These are phyloP conservation scores for Formicarius rufipectus DNA, from an alignment of 2,113 vertebrate species.

Conservation along the genomic window DNA sequence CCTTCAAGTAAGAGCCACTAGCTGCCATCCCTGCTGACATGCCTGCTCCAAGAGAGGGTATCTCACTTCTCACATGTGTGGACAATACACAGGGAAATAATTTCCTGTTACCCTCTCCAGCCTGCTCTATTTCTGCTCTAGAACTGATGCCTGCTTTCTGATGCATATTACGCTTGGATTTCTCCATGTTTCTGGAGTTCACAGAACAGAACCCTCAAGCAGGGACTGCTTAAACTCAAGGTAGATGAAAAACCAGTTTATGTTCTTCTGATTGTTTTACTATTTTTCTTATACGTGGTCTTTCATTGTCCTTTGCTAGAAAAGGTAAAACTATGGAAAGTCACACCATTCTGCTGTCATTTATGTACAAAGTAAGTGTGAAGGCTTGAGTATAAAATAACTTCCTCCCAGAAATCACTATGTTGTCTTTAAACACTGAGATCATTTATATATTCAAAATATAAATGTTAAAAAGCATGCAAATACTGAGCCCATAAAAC, in stretches of 20 bases:
- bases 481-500: neutral
- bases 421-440: neutral
- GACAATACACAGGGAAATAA: neutral
- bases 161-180: neutral
- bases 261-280: neutral
- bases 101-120: neutral
- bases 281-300: accelerated
- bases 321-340: neutral
- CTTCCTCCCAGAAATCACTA: neutral
- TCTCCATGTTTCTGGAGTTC: neutral
- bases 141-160: neutral
- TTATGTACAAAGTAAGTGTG: neutral
- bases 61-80: neutral
- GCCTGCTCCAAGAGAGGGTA: neutral
- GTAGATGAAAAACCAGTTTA: neutral
- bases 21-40: neutral
- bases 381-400: neutral
- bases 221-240: neutral
- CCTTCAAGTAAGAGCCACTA: neutral
- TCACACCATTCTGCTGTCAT: neutral
- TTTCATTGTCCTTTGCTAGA: neutral
- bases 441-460: neutral
- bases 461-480: neutral
- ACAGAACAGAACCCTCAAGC: neutral
- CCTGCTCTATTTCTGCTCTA: neutral